Evolutionary conservation across 2,797 vertebrate species (phyloP), one percentile per base, ranked within the genome.

Genomic region (Nasua narica): DNA sequence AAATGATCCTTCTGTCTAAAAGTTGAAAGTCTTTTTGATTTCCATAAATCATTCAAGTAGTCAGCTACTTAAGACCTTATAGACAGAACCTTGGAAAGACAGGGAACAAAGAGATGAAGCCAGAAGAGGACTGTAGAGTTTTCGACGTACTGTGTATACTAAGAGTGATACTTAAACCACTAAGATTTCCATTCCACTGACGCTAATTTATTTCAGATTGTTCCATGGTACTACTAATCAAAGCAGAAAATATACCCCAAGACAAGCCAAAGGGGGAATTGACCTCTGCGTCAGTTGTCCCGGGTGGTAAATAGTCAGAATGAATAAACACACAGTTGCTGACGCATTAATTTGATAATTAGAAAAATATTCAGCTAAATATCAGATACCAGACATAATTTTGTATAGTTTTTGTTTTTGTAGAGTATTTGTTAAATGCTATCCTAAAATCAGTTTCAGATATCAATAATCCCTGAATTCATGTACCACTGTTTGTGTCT

Each of bases 71-170:
- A 79, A 48, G 21, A 76, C 32, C 60, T 91, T 79, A 91, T 87
- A 95, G 95, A 94, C 95, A 97, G 93, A 97, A 94, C 2, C 27
- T 90, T 96, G 96, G 89, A 96, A 97, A 94, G 91, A 86, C 40
- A 62, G 48, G 16, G 15, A 94, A 86, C 18, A 79, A 79, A 72
- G 46, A 89, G 69, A 89, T 50, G 4, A 35, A 95, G 89, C 93
- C 95, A 90, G 77, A 25, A 84, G 83, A 90, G 18, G 40, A 94
- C 72, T 62, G 37, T 1, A 69, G 56, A 70, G 27, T 91, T 91
- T 86, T 52, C 88, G 72, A 91, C 89, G 67, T 88, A 78, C 83
- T 89, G 35, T 91, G 70, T 91, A 43, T 11, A 87, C 86, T 85
- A 96, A 92, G 7, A 81, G 90, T 77, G 89, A 35, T 35, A 83